These are phyloP conservation scores for Ochlodes sylvanus DNA, from an alignment of 2,888 invertebrate species.

Conservation along the genomic window DNA sequence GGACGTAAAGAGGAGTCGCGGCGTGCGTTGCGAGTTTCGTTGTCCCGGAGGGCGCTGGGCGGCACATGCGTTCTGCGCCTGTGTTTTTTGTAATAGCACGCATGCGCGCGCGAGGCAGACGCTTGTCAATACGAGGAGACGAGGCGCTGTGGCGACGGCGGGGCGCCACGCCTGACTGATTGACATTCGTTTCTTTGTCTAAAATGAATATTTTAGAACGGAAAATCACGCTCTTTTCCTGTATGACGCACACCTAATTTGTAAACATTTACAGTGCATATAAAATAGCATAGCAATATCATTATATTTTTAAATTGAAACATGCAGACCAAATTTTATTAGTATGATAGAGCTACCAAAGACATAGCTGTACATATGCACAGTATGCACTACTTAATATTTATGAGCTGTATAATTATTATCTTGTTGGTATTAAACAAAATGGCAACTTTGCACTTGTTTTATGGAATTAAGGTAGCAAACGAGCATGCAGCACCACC, in stretches of 20 bases:
- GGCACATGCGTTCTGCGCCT: conserved; percentile 66
- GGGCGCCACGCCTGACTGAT: conserved; percentile 61
- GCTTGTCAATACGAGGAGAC: conserved; percentile 55
- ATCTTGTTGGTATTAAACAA: too few relatives aligned
- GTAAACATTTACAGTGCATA: not conserved
- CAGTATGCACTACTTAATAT: too few relatives aligned
- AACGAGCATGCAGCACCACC: too few relatives aligned
- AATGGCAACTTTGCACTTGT: too few relatives aligned
- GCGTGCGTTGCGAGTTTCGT: conserved; percentile 64
- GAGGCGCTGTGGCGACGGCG: conserved; percentile 65
- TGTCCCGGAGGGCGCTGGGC: conserved; percentile 52
- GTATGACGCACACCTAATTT: conserved; percentile 21
- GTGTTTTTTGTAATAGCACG: conserved; percentile 52
- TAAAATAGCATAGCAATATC: not conserved
- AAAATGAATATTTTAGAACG: conserved; percentile 29
- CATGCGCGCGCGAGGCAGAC: conserved; percentile 60
- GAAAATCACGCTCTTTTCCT: conserved; percentile 19
- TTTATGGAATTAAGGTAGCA: too few relatives aligned
- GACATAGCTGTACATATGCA: too few relatives aligned
- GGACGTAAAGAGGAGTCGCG: conserved; percentile 67
- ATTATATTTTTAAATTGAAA: too few relatives aligned
- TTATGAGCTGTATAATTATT: too few relatives aligned
- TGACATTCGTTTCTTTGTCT: conserved; percentile 17
- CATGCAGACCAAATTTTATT: too few relatives aligned
- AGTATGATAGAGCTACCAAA: too few relatives aligned